These are phyloP conservation scores for Dendrolimus punctatus DNA, from an alignment of 1,140 invertebrate species.

Conservation along the genomic window DNA sequence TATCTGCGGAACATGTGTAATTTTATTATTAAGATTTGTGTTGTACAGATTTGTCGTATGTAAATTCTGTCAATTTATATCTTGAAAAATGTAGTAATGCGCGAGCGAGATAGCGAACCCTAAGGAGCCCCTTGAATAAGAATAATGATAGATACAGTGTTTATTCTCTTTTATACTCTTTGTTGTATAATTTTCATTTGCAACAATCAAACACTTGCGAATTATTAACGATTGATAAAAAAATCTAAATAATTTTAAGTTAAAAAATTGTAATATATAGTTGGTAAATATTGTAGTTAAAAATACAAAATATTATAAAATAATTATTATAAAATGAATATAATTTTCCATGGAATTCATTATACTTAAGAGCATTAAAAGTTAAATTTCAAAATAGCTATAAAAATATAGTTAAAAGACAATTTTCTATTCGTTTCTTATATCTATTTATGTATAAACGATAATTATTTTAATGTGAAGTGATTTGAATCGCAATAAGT, in stretches of 20 bases:
- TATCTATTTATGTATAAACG: constrained; percentile 1
- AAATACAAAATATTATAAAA: constrained; percentile 69
- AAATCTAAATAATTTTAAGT: constrained; percentile 47
- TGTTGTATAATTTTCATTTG: background rate
- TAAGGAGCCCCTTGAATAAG: no score
- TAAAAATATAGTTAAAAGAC: constrained; percentile 5
- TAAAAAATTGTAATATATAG: constrained; percentile 70
- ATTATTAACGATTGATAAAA: constrained; percentile 61
- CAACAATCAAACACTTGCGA: constrained; percentile 39
- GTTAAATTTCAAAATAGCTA: constrained; percentile 29
- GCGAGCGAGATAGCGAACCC: no score
- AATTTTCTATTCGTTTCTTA: background rate
- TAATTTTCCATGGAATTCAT: constrained; percentile 71
- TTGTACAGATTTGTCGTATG: no score
- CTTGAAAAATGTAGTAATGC: no score
- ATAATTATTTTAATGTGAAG: constrained; percentile 14
- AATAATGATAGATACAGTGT: no score
- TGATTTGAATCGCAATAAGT: constrained; percentile 41
- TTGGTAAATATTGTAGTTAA: constrained; percentile 68
- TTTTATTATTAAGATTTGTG: no score
- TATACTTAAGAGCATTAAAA: constrained; percentile 51
- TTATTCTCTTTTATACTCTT: no score
- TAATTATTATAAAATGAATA: constrained; percentile 49
- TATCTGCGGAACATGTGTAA: no score
- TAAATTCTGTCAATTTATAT: no score